Evolutionary conservation across 2,888 invertebrate genomes (phyloP), one percentile per base, ranked within the genome.

Genomic region (Cryptocephalus moraei): DNA sequence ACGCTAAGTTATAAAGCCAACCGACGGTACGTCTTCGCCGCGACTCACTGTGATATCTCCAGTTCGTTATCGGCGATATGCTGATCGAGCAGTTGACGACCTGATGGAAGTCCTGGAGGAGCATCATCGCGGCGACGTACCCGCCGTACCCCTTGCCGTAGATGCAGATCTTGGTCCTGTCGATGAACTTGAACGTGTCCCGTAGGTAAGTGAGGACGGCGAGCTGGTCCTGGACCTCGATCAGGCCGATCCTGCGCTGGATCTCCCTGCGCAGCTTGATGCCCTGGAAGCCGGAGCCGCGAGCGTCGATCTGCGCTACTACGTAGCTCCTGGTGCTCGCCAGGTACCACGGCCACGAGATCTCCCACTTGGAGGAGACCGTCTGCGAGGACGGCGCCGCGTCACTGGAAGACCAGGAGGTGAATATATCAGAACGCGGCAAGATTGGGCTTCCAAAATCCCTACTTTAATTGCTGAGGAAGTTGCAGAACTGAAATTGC

Each of bases 131-230:
- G 0, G 90, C 80, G 4, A 89, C 82, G 65, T 87, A 92, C 9
- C 87, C 93, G 14, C 94, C 94, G 71, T 92, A 93, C 3, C 91
- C 91, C 74, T 77, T 78, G 8, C 94, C 94, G 77, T 87, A 90
- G 48, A 90, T 85, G 49, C 88, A 91, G 52, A 91, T 84, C 52
- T 87, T 81, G 8, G 78, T 71, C 1, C 81, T 79, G 73, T 92
- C 91, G 51, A 93, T 85, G 71, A 85, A 92, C 65, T 83, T 82
- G 45, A 90, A 75, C 58, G 84, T 84, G 62, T 88, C 84, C 44
- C 84, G 78, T 22, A 92, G 76, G 65, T 87, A 86, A n/a, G 82
- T 83, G 33, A 71, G 57, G 8, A 72, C 71, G 4, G 73, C 72
- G 36, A 82, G 70, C 62, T 83, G 81, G 65, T 84, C 84, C 53